Percentiles rank a stretch among this genome's conserved stretches.
phyloP scores from a whole-genome alignment of 2,888 invertebrate species.

The Eurois occulta region DNA sequence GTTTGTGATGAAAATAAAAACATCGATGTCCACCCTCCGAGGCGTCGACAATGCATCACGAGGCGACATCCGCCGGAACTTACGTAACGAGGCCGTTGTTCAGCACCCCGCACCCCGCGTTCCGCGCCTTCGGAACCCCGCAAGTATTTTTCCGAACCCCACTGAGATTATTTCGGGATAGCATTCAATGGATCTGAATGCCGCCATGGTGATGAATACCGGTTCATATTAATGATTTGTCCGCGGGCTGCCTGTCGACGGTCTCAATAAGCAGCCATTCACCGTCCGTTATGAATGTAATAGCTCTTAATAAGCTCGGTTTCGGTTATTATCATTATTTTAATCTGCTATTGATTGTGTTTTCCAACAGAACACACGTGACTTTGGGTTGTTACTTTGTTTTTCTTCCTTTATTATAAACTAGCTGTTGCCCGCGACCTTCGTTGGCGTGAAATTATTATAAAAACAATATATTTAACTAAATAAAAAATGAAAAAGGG shows the following conservation, averaged over 20 bases:
- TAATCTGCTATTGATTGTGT: slow-evolving; percentile 25
- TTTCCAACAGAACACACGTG: neutral
- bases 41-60: slow-evolving; percentile 87
- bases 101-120: slow-evolving; percentile 72
- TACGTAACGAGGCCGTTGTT: slow-evolving; percentile 89
- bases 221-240: slow-evolving; percentile 85
- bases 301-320: slow-evolving; percentile 73
- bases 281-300: slow-evolving; percentile 71
- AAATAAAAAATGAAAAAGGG: no score
- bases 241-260: slow-evolving; percentile 78
- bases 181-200: slow-evolving; percentile 84
- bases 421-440: no score
- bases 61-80: slow-evolving; percentile 89
- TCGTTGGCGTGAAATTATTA: no score
- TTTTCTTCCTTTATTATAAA: neutral
- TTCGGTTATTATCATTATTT: slow-evolving; percentile 61
- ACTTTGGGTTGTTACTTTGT: neutral
- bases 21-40: slow-evolving; percentile 85
- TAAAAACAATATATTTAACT: no score
- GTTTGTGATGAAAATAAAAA: slow-evolving; percentile 85
- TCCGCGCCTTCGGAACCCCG: slow-evolving; percentile 58
- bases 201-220: slow-evolving; percentile 86
- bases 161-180: slow-evolving; percentile 83
- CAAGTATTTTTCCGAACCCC: slow-evolving; percentile 72
- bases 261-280: slow-evolving; percentile 69